Evolutionary conservation across 2,888 invertebrate genomes (phyloP).

Genomic region (Amphimallon solstitiale): DNA sequence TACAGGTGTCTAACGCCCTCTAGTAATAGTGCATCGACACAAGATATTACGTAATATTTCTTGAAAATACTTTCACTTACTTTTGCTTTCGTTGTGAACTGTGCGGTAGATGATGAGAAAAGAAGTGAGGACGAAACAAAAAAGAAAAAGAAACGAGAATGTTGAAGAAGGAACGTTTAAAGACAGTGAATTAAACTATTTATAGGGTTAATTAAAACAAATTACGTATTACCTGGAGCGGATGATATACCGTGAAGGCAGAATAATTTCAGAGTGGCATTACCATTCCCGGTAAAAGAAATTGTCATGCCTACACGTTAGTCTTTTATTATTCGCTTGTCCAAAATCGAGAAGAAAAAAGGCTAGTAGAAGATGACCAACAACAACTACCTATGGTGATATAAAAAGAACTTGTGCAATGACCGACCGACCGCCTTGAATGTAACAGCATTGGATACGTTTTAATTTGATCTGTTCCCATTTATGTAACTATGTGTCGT

Average conservation of each 20-base stretch:
- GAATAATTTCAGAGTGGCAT: slow-evolving; percentile 19
- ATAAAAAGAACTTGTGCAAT: background rate
- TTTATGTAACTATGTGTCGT: background rate
- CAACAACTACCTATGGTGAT: background rate
- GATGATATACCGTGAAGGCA: slow-evolving; percentile 20
- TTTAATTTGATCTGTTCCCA: slow-evolving; percentile 1
- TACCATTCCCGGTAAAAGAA: slow-evolving; percentile 22
- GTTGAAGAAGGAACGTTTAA: background rate
- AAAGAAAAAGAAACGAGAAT: background rate
- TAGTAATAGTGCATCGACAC: too few species aligned
- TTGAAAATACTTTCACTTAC: slow-evolving; percentile 35
- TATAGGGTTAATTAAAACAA: slow-evolving; percentile 23
- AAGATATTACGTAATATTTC: slow-evolving; percentile 23
- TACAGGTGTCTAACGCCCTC: too few species aligned
- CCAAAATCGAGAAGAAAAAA: background rate
- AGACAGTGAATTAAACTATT: slow-evolving; percentile 4
- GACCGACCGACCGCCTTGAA: slow-evolving; percentile 6
- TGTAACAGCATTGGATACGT: background rate
- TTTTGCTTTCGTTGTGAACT: slow-evolving; percentile 27
- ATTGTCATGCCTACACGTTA: slow-evolving; percentile 8
- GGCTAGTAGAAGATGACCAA: background rate
- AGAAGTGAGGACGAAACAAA: background rate
- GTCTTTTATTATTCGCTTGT: slow-evolving; percentile 9
- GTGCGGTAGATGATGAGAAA: background rate
- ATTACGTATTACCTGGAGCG: slow-evolving; percentile 18